These are phyloP conservation scores for Oasisia sp. DNA, from an alignment of 2,888 invertebrate genomes.

Conservation along the genomic window DNA sequence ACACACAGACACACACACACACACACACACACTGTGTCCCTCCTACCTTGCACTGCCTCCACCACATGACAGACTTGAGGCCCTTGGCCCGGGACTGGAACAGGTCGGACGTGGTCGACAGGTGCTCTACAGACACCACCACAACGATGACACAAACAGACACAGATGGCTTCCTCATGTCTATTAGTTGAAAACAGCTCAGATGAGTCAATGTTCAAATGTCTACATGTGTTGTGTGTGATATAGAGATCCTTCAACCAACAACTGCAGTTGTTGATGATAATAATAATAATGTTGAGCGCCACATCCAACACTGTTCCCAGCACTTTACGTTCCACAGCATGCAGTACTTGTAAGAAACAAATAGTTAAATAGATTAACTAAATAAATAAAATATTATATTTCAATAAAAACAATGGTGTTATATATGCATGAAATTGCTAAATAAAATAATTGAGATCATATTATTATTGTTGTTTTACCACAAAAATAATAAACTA, in stretches of 20 bases:
- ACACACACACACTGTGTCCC: neutral
- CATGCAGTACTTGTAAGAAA: too few species aligned
- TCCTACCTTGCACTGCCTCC: constrained; percentile 61
- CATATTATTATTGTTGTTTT: too few species aligned
- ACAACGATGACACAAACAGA: neutral
- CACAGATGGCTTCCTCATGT: neutral
- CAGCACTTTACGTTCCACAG: too few species aligned
- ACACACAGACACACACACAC: too few species aligned
- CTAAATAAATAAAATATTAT: too few species aligned
- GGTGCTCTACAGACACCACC: constrained; percentile 49
- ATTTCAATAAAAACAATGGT: too few species aligned
- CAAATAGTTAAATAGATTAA: too few species aligned
- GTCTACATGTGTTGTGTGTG: neutral
- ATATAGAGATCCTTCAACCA: neutral
- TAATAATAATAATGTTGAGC: too few species aligned
- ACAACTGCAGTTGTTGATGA: neutral
- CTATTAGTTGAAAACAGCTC: neutral
- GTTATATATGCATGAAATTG: too few species aligned
- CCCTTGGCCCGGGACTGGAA: constrained; percentile 56
- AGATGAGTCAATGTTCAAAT: neutral
- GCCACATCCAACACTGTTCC: too few species aligned
- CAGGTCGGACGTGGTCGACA: constrained; percentile 57
- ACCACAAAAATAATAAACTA: too few species aligned
- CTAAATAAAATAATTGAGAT: too few species aligned
- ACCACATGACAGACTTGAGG: constrained; percentile 60